These are phyloP conservation scores for Hypsibius dujardini DNA, from an alignment of 1,140 invertebrate species.

Conservation along the genomic window DNA sequence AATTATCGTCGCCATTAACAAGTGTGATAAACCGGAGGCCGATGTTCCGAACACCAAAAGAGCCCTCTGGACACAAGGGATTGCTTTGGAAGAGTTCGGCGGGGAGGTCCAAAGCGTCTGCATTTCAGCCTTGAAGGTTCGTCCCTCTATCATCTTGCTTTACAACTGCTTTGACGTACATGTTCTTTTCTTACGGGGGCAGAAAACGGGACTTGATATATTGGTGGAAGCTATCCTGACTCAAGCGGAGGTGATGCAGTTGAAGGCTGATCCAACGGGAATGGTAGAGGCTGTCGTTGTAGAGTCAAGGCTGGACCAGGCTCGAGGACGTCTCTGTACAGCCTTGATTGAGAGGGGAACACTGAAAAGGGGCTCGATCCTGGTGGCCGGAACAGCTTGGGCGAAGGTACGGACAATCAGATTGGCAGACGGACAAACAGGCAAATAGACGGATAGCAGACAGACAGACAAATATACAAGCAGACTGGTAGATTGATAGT, in stretches of 20 bases:
- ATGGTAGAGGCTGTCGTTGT: constrained; percentile 71
- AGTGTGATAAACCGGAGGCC: constrained; percentile 78
- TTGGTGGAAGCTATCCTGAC: constrained; percentile 63
- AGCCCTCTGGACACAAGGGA: constrained; percentile 51
- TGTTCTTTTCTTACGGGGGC: constrained; percentile 26
- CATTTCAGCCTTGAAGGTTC: constrained; percentile 60
- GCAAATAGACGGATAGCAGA: too few relatives aligned
- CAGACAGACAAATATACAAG: too few relatives aligned
- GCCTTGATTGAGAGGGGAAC: constrained; percentile 73
- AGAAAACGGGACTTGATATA: constrained; percentile 54
- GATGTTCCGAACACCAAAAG: constrained; percentile 48
- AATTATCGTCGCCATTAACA: constrained; percentile 95
- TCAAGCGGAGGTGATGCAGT: constrained; percentile 67
- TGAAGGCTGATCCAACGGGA: constrained; percentile 53
- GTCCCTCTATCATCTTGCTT: constrained; percentile 25
- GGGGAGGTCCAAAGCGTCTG: constrained; percentile 78
- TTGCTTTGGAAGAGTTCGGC: constrained; percentile 68
- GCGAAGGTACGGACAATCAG: constrained; percentile 30
- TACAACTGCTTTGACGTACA: neutral
- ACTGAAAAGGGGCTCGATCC: constrained; percentile 53
- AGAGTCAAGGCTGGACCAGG: constrained; percentile 57
- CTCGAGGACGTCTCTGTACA: constrained; percentile 54
- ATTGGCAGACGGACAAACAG: too few relatives aligned
- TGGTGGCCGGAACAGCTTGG: constrained; percentile 64
- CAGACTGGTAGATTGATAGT: too few relatives aligned